These are phyloP conservation scores for Microvelia longipes DNA, from an alignment of 1,140 invertebrate species.

Conservation along the genomic window DNA sequence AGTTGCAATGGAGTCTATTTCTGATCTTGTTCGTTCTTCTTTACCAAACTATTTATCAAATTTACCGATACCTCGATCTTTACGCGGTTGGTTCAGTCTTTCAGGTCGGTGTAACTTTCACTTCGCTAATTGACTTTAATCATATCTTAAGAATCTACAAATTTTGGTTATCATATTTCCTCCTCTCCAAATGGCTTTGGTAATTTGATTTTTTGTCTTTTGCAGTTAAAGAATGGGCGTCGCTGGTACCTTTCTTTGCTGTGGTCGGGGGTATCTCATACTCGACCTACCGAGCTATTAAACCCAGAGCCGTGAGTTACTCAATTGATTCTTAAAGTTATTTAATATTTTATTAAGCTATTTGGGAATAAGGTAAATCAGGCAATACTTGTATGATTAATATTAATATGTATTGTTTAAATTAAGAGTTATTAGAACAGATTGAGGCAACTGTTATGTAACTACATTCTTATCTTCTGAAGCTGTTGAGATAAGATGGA, in stretches of 20 bases:
- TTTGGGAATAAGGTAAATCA: no score
- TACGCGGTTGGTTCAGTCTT: constrained; percentile 62
- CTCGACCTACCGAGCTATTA: constrained; percentile 53
- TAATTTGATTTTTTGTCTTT: constrained; percentile 23
- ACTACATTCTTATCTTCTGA: no score
- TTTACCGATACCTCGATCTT: constrained; percentile 56
- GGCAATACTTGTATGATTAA: no score
- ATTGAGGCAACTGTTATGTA: no score
- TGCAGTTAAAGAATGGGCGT: constrained; percentile 60
- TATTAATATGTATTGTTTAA: no score
- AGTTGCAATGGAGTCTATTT: constrained; percentile 45
- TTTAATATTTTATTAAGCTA: no score
- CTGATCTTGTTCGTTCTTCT: constrained; percentile 51
- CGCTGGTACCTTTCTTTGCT: constrained; percentile 61
- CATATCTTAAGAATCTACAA: not conserved
- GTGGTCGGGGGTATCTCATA: constrained; percentile 55
- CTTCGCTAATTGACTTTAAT: constrained; percentile 6
- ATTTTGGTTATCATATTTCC: not conserved
- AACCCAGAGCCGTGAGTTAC: constrained; percentile 32
- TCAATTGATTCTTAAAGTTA: constrained; percentile 7
- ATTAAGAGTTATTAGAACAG: no score
- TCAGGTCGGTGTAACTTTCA: constrained; percentile 39
- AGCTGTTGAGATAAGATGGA: no score
- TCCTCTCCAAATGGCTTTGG: not conserved
- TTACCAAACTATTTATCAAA: constrained; percentile 59